Percentiles rank a stretch among this genome's conserved stretches.
These are phyloP conservation scores for Phalloptychus januarius DNA, from an alignment of 2,797 vertebrate species.

Conservation along the genomic window DNA sequence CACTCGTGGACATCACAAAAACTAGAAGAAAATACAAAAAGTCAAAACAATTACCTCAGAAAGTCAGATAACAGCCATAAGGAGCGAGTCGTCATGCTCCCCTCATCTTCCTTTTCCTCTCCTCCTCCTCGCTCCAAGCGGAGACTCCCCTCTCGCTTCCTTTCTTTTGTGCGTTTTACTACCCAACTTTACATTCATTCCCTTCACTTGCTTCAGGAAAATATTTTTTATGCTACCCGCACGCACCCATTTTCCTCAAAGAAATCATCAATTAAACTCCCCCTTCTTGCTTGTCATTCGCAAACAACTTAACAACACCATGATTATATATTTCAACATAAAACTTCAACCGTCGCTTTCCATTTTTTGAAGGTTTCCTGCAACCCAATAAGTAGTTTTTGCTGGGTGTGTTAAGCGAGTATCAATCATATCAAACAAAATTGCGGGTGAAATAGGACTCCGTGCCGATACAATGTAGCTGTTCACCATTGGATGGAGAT, in stretches of 20 bases:
- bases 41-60: constrained; percentile 39
- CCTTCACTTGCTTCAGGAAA: constrained; percentile 18
- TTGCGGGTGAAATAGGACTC: neutral
- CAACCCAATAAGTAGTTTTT: constrained; percentile 1
- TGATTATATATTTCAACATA: constrained; percentile 22
- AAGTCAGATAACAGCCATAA: constrained; percentile 38
- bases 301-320: constrained; percentile 54
- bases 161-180: constrained; percentile 46
- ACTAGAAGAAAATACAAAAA: neutral
- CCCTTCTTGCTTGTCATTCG: constrained; percentile 24
- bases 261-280: constrained; percentile 43
- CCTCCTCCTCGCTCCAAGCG: constrained; percentile 39
- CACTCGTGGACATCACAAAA: constrained; percentile 14
- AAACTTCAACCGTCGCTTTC: constrained; percentile 50
- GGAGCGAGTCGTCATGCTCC: constrained; percentile 35
- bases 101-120: constrained; percentile 40
- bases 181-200: constrained; percentile 62
- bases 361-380: constrained; percentile 5
- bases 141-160: constrained; percentile 43
- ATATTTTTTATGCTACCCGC: constrained; percentile 8
- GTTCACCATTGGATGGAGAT: constrained; percentile 54
- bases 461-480: constrained; percentile 21
- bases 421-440: constrained; percentile 5
- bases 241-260: constrained; percentile 39
- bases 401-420: neutral